These are phyloP conservation scores for Oncorhynchus keta DNA, from an alignment of 2,113 vertebrate species.

Conservation along the genomic window DNA sequence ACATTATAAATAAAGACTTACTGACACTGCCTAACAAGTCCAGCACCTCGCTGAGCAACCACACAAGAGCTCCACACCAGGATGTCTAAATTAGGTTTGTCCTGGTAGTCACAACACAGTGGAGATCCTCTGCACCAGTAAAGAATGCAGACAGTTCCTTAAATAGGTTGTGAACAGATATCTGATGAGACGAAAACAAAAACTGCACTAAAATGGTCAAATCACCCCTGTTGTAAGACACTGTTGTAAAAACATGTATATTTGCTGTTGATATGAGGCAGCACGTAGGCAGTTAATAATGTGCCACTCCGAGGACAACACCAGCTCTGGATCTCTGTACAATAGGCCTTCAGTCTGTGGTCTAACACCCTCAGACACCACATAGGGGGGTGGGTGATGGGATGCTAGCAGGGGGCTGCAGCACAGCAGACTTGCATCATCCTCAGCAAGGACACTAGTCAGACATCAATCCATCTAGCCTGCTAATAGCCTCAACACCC, in stretches of 20 bases:
- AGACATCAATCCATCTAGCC: constrained; percentile 44
- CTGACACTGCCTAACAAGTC: constrained; percentile 5
- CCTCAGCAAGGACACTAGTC: constrained; percentile 22
- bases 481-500: constrained; percentile 39
- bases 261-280: background rate
- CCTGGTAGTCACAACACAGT: constrained; percentile 2
- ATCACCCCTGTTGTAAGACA: too few relatives aligned
- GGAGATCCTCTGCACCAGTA: background rate
- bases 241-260: too few relatives aligned
- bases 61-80: constrained; percentile 12
- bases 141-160: background rate
- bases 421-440: background rate
- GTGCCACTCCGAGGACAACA: background rate
- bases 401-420: background rate
- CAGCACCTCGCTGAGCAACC: background rate
- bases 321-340: constrained; percentile 4
- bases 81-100: constrained; percentile 37
- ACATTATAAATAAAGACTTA: constrained; percentile 13
- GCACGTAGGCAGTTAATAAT: background rate
- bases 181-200: too few relatives aligned
- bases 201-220: too few relatives aligned
- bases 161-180: background rate
- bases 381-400: background rate
- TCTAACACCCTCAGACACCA: background rate
- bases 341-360: background rate